These are phyloP conservation scores for Watsonalla binaria DNA, from an alignment of 2,888 invertebrate species.

Conservation along the genomic window DNA sequence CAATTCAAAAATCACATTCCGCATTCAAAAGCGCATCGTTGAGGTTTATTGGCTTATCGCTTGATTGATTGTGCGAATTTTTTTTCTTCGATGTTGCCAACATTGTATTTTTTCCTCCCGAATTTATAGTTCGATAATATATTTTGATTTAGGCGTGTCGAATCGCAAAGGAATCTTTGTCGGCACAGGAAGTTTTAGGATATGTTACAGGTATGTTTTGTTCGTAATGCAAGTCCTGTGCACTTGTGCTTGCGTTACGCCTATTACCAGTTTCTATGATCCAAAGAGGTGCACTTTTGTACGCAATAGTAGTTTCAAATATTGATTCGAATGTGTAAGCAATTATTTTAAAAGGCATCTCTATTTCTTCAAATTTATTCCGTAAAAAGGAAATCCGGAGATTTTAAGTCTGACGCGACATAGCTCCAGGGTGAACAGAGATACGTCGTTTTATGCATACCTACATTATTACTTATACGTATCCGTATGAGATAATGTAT, in stretches of 20 bases:
- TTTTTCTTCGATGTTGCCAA: slow-evolving; percentile 43
- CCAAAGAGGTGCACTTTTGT: slow-evolving; percentile 38
- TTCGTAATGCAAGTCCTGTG: slow-evolving; percentile 39
- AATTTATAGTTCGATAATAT: slow-evolving; percentile 60
- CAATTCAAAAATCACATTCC: slow-evolving; percentile 72
- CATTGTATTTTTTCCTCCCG: slow-evolving; percentile 20
- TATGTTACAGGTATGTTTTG: slow-evolving; percentile 53
- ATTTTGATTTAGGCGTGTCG: slow-evolving; percentile 78
- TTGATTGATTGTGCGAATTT: slow-evolving; percentile 78
- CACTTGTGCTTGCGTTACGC: slow-evolving; percentile 75
- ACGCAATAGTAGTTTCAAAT: slow-evolving; percentile 25
- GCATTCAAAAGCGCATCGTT: slow-evolving; percentile 78
- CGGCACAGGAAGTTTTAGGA: slow-evolving; percentile 65
- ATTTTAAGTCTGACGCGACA: not conserved
- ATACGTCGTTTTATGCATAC: too few relatives aligned
- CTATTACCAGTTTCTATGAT: slow-evolving; percentile 42
- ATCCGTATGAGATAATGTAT: too few relatives aligned
- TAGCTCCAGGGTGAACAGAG: too few relatives aligned
- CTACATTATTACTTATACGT: too few relatives aligned
- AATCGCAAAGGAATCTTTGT: slow-evolving; percentile 56
- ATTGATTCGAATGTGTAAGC: slow-evolving; percentile 14
- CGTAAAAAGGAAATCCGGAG: not conserved
- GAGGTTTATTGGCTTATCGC: slow-evolving; percentile 80
- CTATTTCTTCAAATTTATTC: not conserved
- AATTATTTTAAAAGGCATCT: not conserved